Base-by-base conservation (phyloP, 2,888 invertebrate genomes). In the Baccha elongata region DNA sequence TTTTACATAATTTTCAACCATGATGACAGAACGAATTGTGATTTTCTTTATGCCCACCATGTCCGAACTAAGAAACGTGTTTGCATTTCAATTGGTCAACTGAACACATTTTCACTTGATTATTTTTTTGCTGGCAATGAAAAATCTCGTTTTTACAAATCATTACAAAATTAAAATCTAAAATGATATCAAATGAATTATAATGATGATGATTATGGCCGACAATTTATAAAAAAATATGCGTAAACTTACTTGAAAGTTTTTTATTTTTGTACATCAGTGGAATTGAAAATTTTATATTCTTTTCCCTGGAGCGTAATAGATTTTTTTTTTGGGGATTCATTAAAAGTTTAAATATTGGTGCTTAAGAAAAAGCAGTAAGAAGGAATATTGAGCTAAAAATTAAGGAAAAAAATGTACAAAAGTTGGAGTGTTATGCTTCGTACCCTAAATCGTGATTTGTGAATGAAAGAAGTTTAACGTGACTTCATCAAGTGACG, bases 151-250 rank as follows among this genome's bases (percentile, higher is more conserved):
- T 53, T 53, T 21, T 53, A n/a, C 32, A 53, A 53, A 53, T 53
- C 35, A 53, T 32, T 32, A 53, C 32, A 32, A 53, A 53, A 53
- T 1, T 53, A 32, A 53, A 53, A 53, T 53, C 35, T 53, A n/a
- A n/a, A 35, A n/a, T 53, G 35, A 35, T 32, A 35, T 53, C 53
- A 35, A 19, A 53, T 53, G 35, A 53, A 53, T 53, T 53, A 53
- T 35, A 17, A 19, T 5, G 19, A 53, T 32, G 35, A 53, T 35
- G 52, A n/a, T 21, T 19, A 53, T 53, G 19, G 53, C 3, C 35
- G 35, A 53, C 35, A 53, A 35, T 35, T 53, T 53, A 32, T 19
- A 5, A 50, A 26, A 26, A 48, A 48, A n/a, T n/a, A n/a, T n/a
- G n/a, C n/a, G n/a, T n/a, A n/a, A n/a, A n/a, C n/a, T n/a, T n/a